Evolutionary conservation across 2,797 vertebrate genomes (phyloP).

Genomic region (Erpetoichthys calabaricus): DNA sequence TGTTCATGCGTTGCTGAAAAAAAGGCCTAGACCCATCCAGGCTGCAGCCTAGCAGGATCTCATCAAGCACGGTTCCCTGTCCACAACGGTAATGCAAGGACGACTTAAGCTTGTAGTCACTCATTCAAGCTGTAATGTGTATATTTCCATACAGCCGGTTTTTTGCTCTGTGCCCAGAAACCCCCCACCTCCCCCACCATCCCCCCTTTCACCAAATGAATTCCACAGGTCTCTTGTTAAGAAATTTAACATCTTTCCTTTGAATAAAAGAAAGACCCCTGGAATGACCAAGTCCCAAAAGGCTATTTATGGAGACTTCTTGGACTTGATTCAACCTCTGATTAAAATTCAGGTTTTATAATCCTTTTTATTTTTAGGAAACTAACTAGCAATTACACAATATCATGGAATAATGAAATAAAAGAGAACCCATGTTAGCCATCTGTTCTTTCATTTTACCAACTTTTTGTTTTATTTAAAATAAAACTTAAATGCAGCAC

Average conservation of each 20-base stretch:
- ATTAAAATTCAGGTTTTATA: not conserved
- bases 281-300: not conserved
- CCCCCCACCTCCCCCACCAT: no score
- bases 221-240: conserved; percentile 32
- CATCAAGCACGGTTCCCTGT: conserved; percentile 22
- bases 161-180: no score
- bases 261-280: conserved; percentile 26
- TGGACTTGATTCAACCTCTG: not conserved
- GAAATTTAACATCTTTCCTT: conserved; percentile 32
- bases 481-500: no score
- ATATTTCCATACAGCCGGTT: conserved; percentile 20
- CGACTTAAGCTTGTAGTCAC: conserved; percentile 27
- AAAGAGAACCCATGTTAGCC: not conserved
- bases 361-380: not conserved
- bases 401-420: not conserved
- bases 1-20: conserved; percentile 37
- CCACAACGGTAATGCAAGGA: conserved; percentile 18
- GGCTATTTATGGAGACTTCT: not conserved
- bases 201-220: conserved; percentile 18
- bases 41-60: conserved; percentile 33
- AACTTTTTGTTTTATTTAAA: no score
- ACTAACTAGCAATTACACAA: not conserved
- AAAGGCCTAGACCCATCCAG: conserved; percentile 38
- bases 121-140: conserved; percentile 29
- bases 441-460: not conserved